These are phyloP conservation scores for Cantharis flavilabris DNA, from an alignment of 2,888 invertebrate genomes.

Conservation along the genomic window DNA sequence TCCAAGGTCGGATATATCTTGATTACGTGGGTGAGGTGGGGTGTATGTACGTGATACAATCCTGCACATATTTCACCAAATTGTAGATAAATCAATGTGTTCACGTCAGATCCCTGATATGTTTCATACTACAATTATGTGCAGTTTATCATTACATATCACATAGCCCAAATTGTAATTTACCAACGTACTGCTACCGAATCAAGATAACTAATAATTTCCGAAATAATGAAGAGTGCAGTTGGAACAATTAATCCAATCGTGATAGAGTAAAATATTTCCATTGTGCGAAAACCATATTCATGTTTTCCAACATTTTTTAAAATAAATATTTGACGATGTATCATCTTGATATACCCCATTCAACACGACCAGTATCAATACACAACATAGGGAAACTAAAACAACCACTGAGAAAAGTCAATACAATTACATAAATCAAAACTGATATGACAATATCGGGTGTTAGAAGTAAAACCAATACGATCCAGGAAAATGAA, in stretches of 20 bases:
- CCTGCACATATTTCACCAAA: conserved; percentile 53
- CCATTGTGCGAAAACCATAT: neutral
- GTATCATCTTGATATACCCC: conserved; percentile 10
- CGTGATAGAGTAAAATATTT: neutral
- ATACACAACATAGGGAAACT: conserved; percentile 32
- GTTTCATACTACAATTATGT: conserved; percentile 44
- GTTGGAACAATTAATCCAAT: neutral
- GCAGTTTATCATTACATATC: conserved; percentile 28
- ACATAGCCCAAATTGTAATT: neutral
- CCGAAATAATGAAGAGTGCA: neutral
- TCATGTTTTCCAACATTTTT: neutral
- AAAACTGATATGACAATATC: conserved; percentile 52
- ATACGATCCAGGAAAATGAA: conserved; percentile 48
- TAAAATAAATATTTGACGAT: neutral
- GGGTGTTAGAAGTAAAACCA: conserved; percentile 52
- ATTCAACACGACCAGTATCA: conserved; percentile 16
- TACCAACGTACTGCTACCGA: neutral
- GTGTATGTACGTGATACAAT: conserved; percentile 50
- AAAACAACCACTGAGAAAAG: conserved; percentile 45
- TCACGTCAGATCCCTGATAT: conserved; percentile 49
- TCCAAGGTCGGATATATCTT: conserved; percentile 56
- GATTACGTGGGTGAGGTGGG: conserved; percentile 48
- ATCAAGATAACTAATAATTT: neutral
- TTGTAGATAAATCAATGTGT: conserved; percentile 53
- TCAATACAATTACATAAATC: conserved; percentile 56